Percentiles rank a stretch among this genome's conserved stretches.
These are phyloP conservation scores for Lacanobia wlatinum DNA, from an alignment of 2,888 invertebrate genomes.

Conservation along the genomic window DNA sequence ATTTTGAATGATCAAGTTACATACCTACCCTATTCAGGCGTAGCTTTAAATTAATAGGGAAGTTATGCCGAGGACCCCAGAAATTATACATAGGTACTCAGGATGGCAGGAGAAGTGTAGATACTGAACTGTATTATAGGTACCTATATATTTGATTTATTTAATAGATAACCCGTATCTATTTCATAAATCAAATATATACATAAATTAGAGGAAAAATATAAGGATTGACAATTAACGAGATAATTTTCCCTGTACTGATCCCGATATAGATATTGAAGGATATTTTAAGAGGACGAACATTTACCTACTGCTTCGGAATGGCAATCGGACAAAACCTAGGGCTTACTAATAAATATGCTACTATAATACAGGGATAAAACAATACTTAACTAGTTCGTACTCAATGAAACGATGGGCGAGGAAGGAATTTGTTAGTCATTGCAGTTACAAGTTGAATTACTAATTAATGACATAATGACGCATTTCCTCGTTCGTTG, in stretches of 20 bases:
- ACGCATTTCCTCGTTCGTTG: neutral
- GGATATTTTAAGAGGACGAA: slow-evolving; percentile 34
- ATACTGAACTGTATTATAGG: too few species aligned
- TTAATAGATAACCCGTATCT: neutral
- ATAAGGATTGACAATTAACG: neutral
- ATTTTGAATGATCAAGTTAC: neutral
- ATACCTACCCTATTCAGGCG: neutral
- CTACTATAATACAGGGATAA: slow-evolving; percentile 19
- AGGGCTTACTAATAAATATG: slow-evolving; percentile 21
- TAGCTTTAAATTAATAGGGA: neutral
- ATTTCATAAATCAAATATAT: too few species aligned
- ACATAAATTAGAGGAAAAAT: slow-evolving; percentile 14
- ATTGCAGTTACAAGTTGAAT: slow-evolving; percentile 4
- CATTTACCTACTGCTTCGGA: slow-evolving; percentile 17
- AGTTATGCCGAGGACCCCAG: neutral
- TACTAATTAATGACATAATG: neutral
- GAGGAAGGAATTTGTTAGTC: neutral
- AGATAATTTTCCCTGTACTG: slow-evolving; percentile 30
- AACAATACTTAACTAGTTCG: neutral
- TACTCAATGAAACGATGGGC: neutral
- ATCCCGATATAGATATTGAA: slow-evolving; percentile 33
- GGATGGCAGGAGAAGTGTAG: neutral
- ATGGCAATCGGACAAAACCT: slow-evolving; percentile 32
- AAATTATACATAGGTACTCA: neutral
- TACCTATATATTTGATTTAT: neutral